Evolutionary conservation across 2,797 vertebrate species (phyloP).

Genomic region (Danio tinwini): DNA sequence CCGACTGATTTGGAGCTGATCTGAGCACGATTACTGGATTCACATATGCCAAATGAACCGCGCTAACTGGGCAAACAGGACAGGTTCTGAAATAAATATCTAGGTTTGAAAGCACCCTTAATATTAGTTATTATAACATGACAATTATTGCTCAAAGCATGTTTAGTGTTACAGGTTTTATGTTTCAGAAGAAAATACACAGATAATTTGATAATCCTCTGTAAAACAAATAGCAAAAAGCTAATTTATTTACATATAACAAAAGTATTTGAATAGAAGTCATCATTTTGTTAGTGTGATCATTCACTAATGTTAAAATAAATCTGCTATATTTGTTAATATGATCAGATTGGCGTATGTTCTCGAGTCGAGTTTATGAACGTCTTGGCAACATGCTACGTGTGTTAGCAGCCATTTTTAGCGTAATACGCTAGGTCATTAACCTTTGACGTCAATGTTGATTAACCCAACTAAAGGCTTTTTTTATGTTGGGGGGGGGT

Average conservation of each 20-base stretch:
- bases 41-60: too few species aligned
- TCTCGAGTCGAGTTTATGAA: background rate
- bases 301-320: background rate
- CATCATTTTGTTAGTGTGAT: background rate
- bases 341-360: background rate
- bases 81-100: too few species aligned
- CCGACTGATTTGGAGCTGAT: too few species aligned
- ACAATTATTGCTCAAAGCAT: too few species aligned
- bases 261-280: background rate
- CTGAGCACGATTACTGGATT: too few species aligned
- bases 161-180: too few species aligned
- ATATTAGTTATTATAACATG: too few species aligned
- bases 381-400: background rate
- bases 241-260: background rate
- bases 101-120: too few species aligned
- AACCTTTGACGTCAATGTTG: conserved; percentile 2
- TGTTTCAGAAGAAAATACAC: too few species aligned
- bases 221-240: background rate
- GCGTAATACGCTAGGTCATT: background rate
- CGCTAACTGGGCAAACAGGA: too few species aligned
- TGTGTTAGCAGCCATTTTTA: background rate
- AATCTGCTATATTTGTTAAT: background rate
- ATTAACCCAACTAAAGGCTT: conserved; percentile 5
- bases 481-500: too few species aligned
- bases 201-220: background rate